Evolutionary conservation across 2,888 invertebrate species (phyloP).

Genomic region (Rugalucina vietnamica): DNA sequence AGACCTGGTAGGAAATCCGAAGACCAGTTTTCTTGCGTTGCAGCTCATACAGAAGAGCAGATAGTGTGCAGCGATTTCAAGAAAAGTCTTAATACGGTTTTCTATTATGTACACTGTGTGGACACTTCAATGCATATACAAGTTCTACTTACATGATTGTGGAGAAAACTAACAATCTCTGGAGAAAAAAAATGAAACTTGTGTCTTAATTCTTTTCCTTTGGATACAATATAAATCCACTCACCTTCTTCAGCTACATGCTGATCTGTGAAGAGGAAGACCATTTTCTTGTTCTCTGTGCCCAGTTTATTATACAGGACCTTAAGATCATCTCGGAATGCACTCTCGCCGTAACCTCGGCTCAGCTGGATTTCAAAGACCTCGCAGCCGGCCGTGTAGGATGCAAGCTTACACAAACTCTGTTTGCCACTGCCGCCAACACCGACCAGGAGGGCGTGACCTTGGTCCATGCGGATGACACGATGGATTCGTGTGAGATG

Average conservation of each 20-base stretch:
- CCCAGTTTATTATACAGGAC: conserved; percentile 91
- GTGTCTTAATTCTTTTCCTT: too few species aligned
- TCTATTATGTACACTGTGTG: too few species aligned
- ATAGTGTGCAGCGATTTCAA: too few species aligned
- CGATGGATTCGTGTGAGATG: conserved; percentile 95
- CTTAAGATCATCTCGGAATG: conserved; percentile 95
- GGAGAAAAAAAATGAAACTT: too few species aligned
- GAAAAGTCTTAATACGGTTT: too few species aligned
- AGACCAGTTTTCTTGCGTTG: too few species aligned
- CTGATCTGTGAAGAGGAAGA: conserved; percentile 93
- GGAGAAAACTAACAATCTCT: too few species aligned
- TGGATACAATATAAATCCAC: conserved; percentile 1
- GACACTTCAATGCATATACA: too few species aligned
- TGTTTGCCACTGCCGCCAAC: conserved; percentile 96
- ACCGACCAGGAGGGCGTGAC: conserved; percentile 93
- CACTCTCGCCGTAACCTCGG: conserved; percentile 93
- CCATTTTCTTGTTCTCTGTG: conserved; percentile 90
- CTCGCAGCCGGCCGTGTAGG: conserved; percentile 93
- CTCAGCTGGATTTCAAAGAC: conserved; percentile 92
- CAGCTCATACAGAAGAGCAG: too few species aligned
- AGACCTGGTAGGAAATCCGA: too few species aligned
- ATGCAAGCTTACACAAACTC: conserved; percentile 90
- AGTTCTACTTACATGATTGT: too few species aligned
- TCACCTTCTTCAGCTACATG: conserved; percentile 87
- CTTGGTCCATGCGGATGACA: conserved; percentile 91